Base-by-base conservation (phyloP, 2,113 vertebrate genomes). In the Laticauda laticaudata region DNA sequence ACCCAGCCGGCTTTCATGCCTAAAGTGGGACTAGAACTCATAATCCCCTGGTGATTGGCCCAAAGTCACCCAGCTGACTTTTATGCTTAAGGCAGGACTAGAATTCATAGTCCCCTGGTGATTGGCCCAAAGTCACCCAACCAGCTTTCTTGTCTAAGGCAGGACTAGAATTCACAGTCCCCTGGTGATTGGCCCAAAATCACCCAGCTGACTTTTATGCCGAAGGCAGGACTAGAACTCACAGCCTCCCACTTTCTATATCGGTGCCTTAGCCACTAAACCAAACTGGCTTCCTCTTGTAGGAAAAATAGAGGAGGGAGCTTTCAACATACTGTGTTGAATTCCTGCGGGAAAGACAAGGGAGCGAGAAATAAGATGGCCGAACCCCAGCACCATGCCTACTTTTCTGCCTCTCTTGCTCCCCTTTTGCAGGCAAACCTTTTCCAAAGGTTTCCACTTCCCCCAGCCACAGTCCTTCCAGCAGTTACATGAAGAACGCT, bases 401-500 rank as follows among this genome's bases (percentile, higher is more conserved):
- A 69, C 12, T 18, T 95, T 89, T 90, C 89, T 86, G 88, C 88
- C 94, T 95, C 89, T 95, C 64, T 94, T 96, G 45, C 96, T 96
- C 95, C 95, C 96, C 96, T 88, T 88, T 94, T 95, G 45, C 98
- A 99, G 98, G 98, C 96, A 98, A 98, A 97, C 97, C 98, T 92
- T 98, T 98, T 97, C 98, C 98, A 96, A 98, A 98, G 97, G 98
- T 81, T 81, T 81, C 98, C 81, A 97, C 98, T 48, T 98, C 98
- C 90, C 98, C 98, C 91, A 98, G 98, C 97, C 98, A 98, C 97
- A 98, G 97, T 96, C 97, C 98, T 94, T 98, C 98, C 88, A 96
- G 97, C 95, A 98, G 98, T 95, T 99, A 98, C 85, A 97, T 98
- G 95, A 99, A 98, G 97, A 98, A 97, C 97, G 96, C 97, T 96